A percentile compares a stretch with the other conserved stretches of the same genome.
Evolutionary conservation across 2,797 vertebrate species (phyloP).

Genomic region (Amniataba percoides): DNA sequence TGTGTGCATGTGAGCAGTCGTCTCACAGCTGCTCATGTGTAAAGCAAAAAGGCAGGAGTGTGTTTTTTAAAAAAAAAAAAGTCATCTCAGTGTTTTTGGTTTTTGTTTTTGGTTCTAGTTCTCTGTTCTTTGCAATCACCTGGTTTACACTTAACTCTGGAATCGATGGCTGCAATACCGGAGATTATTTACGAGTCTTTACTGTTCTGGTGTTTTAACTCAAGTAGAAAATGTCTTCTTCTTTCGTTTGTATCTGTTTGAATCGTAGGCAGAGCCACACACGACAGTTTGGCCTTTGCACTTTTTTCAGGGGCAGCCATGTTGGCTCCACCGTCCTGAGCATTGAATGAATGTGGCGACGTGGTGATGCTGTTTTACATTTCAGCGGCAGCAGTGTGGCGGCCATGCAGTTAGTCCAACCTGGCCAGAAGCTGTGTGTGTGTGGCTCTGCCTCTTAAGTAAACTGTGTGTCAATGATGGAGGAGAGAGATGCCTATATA

Average conservation of each 20-base stretch:
- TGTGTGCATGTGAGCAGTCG: not conserved
- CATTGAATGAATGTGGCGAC: slow-evolving; percentile 61
- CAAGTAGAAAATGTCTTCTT: slow-evolving; percentile 40
- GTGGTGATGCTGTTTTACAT: slow-evolving; percentile 39
- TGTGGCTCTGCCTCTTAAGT: slow-evolving; percentile 52
- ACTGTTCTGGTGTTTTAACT: slow-evolving; percentile 57
- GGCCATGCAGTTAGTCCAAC: slow-evolving; percentile 51
- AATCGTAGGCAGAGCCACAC: slow-evolving; percentile 48
- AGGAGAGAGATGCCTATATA: slow-evolving; percentile 69
- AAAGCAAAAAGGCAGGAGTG: slow-evolving; percentile 25
- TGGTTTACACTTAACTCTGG: slow-evolving; percentile 82
- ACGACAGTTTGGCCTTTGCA: slow-evolving; percentile 62
- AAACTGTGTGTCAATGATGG: slow-evolving; percentile 48
- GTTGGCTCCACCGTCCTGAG: slow-evolving; percentile 59
- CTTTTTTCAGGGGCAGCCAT: slow-evolving; percentile 67
- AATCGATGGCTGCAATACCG: slow-evolving; percentile 65
- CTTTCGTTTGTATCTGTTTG: slow-evolving; percentile 27
- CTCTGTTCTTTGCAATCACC: slow-evolving; percentile 69
- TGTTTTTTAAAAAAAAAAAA: slow-evolving; percentile 57
- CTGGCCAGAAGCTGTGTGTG: slow-evolving; percentile 39
- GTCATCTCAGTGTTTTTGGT: slow-evolving; percentile 68
- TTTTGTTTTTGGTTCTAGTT: slow-evolving; percentile 49
- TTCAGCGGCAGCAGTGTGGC: slow-evolving; percentile 12
- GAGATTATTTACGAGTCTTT: slow-evolving; percentile 56
- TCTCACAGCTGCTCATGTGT: slow-evolving; percentile 34